These are phyloP conservation scores for Pantala flavescens DNA, from an alignment of 1,140 invertebrate genomes.

Conservation along the genomic window DNA sequence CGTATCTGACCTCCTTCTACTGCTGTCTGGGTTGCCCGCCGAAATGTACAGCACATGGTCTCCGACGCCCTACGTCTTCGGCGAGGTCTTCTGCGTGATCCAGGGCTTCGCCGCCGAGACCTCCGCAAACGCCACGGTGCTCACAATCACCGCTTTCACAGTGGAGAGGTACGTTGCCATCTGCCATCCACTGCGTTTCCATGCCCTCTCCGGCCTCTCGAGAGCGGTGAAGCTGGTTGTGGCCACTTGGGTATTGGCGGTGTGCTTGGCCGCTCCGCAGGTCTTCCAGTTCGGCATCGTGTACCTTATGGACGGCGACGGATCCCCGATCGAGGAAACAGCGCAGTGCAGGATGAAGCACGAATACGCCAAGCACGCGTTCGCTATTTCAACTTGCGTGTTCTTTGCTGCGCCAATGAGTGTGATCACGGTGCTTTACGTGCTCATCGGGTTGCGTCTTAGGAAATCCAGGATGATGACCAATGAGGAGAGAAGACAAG, in stretches of 20 bases:
- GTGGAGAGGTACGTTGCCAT: constrained; percentile 46
- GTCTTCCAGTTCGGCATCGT: constrained; percentile 32
- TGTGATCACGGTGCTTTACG: constrained; percentile 71
- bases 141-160: constrained; percentile 89
- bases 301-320: constrained; percentile 1
- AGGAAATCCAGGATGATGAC: constrained; percentile 48
- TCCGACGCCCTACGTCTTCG: constrained; percentile 75
- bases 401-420: constrained; percentile 82
- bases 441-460: constrained; percentile 68
- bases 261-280: constrained; percentile 36
- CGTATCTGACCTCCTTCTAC: constrained; percentile 79
- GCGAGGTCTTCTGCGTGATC: constrained; percentile 72
- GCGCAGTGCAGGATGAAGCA: constrained; percentile 28
- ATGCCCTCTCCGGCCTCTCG: constrained; percentile 27
- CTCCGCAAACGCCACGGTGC: constrained; percentile 84
- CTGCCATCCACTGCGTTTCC: neutral
- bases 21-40: constrained; percentile 66
- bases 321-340: neutral
- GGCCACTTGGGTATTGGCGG: constrained; percentile 38
- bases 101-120: constrained; percentile 77
- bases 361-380: constrained; percentile 57
- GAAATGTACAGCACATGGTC: constrained; percentile 83
- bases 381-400: constrained; percentile 70
- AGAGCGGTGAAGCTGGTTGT: constrained; percentile 39
- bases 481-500: constrained; percentile 6